A percentile compares a stretch with the other conserved stretches of the same genome.
These are phyloP conservation scores for Cephalotes varians DNA, from an alignment of 2,888 invertebrate species.

Conservation along the genomic window DNA sequence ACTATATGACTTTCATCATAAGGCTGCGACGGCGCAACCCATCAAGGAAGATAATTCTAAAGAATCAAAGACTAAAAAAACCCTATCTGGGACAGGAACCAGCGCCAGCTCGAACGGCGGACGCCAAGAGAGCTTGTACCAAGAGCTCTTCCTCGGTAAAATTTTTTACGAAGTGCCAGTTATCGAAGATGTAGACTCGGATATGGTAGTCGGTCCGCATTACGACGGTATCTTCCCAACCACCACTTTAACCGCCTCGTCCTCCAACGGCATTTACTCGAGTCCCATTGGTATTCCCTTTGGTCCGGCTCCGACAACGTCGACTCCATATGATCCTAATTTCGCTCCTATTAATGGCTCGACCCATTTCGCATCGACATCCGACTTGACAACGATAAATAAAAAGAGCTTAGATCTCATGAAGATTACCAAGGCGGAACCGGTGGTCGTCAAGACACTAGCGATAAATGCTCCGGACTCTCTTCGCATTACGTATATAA, in stretches of 20 bases:
- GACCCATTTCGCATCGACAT: slow-evolving; percentile 83
- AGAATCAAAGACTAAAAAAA: slow-evolving; percentile 85
- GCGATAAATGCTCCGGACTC: slow-evolving; percentile 81
- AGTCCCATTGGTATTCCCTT: slow-evolving; percentile 75
- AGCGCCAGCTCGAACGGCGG: slow-evolving; percentile 86
- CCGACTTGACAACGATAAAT: slow-evolving; percentile 78
- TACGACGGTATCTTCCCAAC: slow-evolving; percentile 80
- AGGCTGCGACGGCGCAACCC: slow-evolving; percentile 86
- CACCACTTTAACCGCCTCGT: slow-evolving; percentile 79
- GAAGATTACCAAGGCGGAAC: slow-evolving; percentile 80
- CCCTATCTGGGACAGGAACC: slow-evolving; percentile 86
- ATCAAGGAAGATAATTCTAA: slow-evolving; percentile 84
- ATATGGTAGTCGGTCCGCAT: slow-evolving; percentile 81
- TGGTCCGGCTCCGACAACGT: slow-evolving; percentile 76
- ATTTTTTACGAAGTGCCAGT: slow-evolving; percentile 84
- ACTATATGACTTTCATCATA: slow-evolving; percentile 91
- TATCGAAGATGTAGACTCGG: slow-evolving; percentile 84
- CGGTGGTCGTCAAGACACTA: slow-evolving; percentile 82
- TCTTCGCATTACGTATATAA: slow-evolving; percentile 79
- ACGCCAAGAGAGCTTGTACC: slow-evolving; percentile 84
- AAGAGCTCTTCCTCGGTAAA: slow-evolving; percentile 84
- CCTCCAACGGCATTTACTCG: slow-evolving; percentile 81
- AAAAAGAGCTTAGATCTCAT: slow-evolving; percentile 80
- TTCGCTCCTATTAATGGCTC: slow-evolving; percentile 81
- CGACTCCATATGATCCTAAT: slow-evolving; percentile 81